These are phyloP conservation scores for Phalacrocorax pelagicus DNA, from an alignment of 2,113 vertebrate species.

Conservation along the genomic window DNA sequence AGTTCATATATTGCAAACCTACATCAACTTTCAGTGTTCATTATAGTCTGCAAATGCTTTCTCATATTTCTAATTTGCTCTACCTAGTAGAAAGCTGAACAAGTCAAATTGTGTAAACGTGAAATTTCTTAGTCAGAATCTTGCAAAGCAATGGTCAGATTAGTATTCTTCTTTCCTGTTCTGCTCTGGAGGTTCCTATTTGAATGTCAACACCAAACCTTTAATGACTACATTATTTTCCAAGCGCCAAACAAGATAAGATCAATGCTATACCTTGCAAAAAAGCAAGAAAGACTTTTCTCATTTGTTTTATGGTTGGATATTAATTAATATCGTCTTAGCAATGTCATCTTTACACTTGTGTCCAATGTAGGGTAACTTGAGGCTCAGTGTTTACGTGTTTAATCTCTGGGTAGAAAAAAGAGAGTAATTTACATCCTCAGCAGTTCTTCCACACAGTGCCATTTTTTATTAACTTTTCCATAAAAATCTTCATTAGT, in stretches of 20 bases:
- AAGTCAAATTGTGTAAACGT: not conserved
- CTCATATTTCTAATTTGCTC: not conserved
- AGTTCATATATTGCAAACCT: not conserved
- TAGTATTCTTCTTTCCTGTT: not conserved
- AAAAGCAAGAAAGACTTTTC: not conserved
- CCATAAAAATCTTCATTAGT: not conserved
- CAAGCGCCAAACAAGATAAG: not conserved
- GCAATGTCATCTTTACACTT: not conserved
- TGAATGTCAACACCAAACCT: not conserved
- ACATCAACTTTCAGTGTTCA: not conserved
- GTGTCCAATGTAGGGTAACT: not conserved
- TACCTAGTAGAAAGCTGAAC: not conserved
- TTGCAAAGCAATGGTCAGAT: not conserved
- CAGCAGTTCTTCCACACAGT: not conserved
- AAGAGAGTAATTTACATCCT: not conserved
- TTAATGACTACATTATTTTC: not conserved
- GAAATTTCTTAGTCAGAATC: not conserved
- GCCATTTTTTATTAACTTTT: not conserved
- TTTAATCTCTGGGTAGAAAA: not conserved
- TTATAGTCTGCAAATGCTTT: not conserved
- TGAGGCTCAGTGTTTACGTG: not conserved
- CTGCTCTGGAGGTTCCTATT: not conserved
- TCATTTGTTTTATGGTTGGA: not conserved
- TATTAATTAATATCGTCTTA: not conserved
- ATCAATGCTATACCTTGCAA: not conserved